Evolutionary conservation across 2,797 vertebrate species (phyloP).

Genomic region (Malacoraja senta): DNA sequence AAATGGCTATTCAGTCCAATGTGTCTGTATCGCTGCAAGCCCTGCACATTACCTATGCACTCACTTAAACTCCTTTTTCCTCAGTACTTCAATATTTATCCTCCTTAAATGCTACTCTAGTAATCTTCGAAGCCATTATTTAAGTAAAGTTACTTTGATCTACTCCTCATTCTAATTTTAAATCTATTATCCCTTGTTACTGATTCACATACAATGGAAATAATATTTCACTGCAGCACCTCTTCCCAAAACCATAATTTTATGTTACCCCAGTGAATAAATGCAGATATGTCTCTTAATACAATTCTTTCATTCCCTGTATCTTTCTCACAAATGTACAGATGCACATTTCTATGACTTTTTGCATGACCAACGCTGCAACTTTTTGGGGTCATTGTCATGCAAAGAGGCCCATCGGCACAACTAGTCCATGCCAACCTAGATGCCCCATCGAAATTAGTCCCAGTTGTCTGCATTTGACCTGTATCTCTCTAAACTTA

Average conservation of each 20-base stretch:
- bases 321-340: not conserved
- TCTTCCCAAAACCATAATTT: not conserved
- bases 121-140: not conserved
- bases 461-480: no score
- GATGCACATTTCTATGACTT: not conserved
- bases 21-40: not conserved
- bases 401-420: no score
- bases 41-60: no score
- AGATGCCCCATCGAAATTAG: no score
- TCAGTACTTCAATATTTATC: not conserved
- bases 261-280: not conserved
- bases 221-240: not conserved
- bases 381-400: not conserved
- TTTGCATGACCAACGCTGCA: not conserved
- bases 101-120: not conserved
- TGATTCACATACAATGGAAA: not conserved
- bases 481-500: no score
- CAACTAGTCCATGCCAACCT: no score
- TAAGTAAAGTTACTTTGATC: not conserved
- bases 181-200: constrained; percentile 6
- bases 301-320: not conserved
- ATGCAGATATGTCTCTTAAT: not conserved
- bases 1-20: not conserved
- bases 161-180: not conserved
- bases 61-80: not conserved